Evolutionary conservation across 2,113 vertebrate genomes (phyloP).

Genomic region (Leptosomus discolor): DNA sequence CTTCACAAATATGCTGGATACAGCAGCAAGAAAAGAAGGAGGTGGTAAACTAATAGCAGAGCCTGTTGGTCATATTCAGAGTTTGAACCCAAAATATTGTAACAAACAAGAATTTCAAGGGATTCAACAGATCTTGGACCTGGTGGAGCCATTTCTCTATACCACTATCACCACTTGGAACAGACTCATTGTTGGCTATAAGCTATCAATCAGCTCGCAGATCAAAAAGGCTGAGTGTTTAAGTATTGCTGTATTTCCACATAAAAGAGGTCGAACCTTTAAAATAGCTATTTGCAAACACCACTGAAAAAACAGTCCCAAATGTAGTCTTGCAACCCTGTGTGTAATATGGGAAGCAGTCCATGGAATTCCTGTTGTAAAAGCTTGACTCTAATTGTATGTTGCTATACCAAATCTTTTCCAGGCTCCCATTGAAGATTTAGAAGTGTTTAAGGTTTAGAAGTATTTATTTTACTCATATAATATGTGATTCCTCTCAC

Average conservation of each 20-base stretch:
- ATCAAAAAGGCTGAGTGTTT: not conserved
- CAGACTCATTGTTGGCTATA: not conserved
- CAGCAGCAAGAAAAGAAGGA: not conserved
- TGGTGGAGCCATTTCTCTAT: not conserved
- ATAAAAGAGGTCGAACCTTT: not conserved
- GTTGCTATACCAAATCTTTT: not conserved
- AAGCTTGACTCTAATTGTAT: not conserved
- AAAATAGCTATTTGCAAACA: not conserved
- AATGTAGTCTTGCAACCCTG: not conserved
- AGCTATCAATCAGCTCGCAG: not conserved
- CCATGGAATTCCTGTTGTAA: not conserved
- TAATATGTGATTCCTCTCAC: not conserved
- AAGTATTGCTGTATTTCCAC: not conserved
- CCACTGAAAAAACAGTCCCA: not conserved
- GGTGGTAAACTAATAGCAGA: not conserved
- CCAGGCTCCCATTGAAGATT: not conserved
- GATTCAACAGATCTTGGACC: not conserved
- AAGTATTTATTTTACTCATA: not conserved
- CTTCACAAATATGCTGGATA: not conserved
- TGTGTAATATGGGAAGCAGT: not conserved
- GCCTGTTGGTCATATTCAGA: not conserved
- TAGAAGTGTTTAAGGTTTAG: not conserved
- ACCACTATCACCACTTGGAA: not conserved
- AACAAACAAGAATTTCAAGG: not conserved
- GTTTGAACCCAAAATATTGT: not conserved